Conservation (phyloP, 2,797 vertebrate species). For the Pterois miles region DNA sequence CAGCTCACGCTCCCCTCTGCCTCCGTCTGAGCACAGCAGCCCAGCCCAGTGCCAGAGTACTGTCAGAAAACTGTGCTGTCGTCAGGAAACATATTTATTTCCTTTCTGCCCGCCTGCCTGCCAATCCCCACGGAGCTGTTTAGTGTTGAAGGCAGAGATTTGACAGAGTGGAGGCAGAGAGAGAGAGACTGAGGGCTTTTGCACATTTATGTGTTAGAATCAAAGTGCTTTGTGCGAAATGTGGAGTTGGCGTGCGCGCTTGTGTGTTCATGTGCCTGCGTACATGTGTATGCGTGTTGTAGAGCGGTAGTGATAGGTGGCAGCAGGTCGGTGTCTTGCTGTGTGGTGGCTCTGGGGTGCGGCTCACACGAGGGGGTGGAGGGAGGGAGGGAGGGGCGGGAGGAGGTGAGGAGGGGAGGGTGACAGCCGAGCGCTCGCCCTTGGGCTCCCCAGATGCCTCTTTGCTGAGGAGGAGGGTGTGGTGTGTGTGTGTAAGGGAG, state of each 20-base stretch:
- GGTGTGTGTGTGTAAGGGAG: conserved; percentile 45
- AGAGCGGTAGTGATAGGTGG: conserved; percentile 60
- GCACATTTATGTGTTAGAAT: conserved; percentile 77
- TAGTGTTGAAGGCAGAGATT: conserved; percentile 79
- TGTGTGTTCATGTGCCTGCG: conserved; percentile 12
- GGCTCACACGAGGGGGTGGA: conserved; percentile 57
- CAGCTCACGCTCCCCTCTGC: conserved; percentile 59
- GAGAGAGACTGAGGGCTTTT: conserved; percentile 63
- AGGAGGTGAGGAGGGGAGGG: conserved; percentile 56
- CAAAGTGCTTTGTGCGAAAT: conserved; percentile 74
- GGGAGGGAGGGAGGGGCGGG: conserved; percentile 10
- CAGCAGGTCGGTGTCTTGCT: conserved; percentile 72
- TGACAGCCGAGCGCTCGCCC: conserved; percentile 82
- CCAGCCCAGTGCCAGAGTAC: conserved; percentile 71
- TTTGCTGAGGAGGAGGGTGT: conserved; percentile 64
- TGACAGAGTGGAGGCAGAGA: conserved; percentile 75
- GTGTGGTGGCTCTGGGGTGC: conserved; percentile 70
- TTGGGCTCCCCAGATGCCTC: conserved; percentile 84
- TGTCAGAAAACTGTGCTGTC: conserved; percentile 80
- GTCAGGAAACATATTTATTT: conserved; percentile 86
- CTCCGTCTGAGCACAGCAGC: conserved; percentile 65
- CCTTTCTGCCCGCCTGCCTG: conserved; percentile 73
- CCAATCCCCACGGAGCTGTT: conserved; percentile 79
- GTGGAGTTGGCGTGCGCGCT: conserved; percentile 40
- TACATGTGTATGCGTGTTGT: conserved; percentile 50